phyloP scores from a whole-genome alignment of 1,140 invertebrate species.

The Dendrolimus kikuchii region DNA sequence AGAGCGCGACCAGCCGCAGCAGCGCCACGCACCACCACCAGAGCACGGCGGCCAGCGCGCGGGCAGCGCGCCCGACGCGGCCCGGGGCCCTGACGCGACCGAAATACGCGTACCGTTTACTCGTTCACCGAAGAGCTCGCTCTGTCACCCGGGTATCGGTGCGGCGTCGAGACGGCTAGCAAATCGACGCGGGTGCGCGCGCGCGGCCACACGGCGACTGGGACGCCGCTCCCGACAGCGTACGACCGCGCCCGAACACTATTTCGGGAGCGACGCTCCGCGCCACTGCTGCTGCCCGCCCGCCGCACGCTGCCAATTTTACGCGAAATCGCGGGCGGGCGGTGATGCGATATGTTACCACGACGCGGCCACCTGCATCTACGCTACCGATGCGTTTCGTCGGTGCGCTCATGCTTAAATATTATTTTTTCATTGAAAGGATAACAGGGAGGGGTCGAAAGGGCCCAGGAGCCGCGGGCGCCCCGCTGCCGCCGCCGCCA shows the following conservation, averaged over 20 bases:
- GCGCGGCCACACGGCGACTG: slow-evolving; percentile 65
- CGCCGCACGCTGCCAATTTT: slow-evolving; percentile 67
- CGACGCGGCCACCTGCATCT: slow-evolving; percentile 39
- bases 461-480: slow-evolving; percentile 14
- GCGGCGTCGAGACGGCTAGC: slow-evolving; percentile 36
- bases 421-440: slow-evolving; percentile 46
- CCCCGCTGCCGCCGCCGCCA: slow-evolving; percentile 10
- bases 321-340: slow-evolving; percentile 71
- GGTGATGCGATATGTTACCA: slow-evolving; percentile 67
- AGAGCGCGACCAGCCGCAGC: slow-evolving; percentile 67
- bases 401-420: slow-evolving; percentile 18
- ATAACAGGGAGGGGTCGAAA: slow-evolving; percentile 14
- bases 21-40: slow-evolving; percentile 69
- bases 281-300: slow-evolving; percentile 57
- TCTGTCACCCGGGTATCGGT: slow-evolving; percentile 36
- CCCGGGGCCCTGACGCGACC: slow-evolving; percentile 59
- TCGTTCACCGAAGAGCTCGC: slow-evolving; percentile 41
- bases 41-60: slow-evolving; percentile 68
- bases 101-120: slow-evolving; percentile 58
- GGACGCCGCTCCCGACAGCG: slow-evolving; percentile 48
- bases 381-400: slow-evolving; percentile 21
- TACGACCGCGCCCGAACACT: slow-evolving; percentile 64
- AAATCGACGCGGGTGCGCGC: slow-evolving; percentile 60
- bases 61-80: slow-evolving; percentile 62
- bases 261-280: slow-evolving; percentile 67